Conservation (phyloP, 2,797 vertebrate species). For the Rhincodon typus region DNA sequence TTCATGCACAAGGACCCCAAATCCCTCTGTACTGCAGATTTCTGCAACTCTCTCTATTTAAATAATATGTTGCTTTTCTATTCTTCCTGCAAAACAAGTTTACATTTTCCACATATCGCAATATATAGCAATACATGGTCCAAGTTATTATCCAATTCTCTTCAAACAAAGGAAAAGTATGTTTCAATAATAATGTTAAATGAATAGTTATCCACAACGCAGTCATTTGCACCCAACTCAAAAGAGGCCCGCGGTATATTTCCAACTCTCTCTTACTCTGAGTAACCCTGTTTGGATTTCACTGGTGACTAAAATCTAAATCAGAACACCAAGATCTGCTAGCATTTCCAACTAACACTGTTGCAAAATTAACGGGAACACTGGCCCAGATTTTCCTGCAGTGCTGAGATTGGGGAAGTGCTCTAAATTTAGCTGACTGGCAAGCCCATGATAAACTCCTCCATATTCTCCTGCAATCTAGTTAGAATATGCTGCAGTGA, state of each 20-base stretch:
- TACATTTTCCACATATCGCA: too few species aligned
- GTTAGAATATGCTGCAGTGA: neutral
- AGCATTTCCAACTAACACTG: neutral
- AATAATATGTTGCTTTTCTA: too few species aligned
- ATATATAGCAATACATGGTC: neutral
- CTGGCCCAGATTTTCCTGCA: neutral
- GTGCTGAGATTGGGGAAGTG: neutral
- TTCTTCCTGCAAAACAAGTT: too few species aligned
- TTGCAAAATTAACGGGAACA: neutral
- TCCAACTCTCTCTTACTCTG: neutral
- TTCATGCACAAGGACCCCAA: too few species aligned
- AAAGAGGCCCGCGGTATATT: neutral
- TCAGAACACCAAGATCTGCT: neutral
- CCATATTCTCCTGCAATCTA: neutral
- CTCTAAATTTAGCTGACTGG: neutral
- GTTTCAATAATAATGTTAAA: neutral
- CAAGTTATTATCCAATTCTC: neutral
- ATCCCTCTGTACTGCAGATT: too few species aligned
- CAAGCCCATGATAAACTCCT: neutral
- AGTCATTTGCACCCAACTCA: neutral
- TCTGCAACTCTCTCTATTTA: too few species aligned
- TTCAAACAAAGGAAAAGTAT: neutral
- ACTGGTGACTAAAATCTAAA: neutral
- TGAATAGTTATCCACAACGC: neutral
- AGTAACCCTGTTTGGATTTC: neutral